Conservation (phyloP, 2,113 vertebrate species). For the Corvus moneduloides region DNA sequence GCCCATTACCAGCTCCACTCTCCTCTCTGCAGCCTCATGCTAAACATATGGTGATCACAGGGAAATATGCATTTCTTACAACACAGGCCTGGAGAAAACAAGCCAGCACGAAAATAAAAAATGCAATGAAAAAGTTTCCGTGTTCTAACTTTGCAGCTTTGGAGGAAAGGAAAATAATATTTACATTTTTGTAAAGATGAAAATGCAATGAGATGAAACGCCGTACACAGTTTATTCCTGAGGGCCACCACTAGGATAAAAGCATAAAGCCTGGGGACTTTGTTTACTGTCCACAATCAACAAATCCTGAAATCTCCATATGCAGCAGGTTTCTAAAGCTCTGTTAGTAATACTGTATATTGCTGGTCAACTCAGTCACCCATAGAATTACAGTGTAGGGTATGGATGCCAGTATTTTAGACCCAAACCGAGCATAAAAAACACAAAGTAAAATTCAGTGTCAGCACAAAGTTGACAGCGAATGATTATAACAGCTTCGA, state of each 20-base stretch:
- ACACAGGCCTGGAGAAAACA: neutral
- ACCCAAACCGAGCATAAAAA: slow-evolving; percentile 81
- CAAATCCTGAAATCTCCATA: slow-evolving; percentile 74
- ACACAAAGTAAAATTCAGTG: slow-evolving; percentile 85
- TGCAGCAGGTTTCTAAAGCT: slow-evolving; percentile 68
- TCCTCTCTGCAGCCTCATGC: neutral
- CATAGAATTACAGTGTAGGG: slow-evolving; percentile 75
- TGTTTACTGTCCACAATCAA: slow-evolving; percentile 76
- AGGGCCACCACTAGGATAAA: slow-evolving; percentile 68
- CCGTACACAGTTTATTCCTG: slow-evolving; percentile 42
- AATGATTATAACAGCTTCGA: slow-evolving; percentile 88
- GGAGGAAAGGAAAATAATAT: slow-evolving; percentile 49
- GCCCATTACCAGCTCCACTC: slow-evolving; percentile 8
- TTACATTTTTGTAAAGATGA: slow-evolving; percentile 64
- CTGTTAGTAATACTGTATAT: slow-evolving; percentile 65
- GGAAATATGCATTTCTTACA: slow-evolving; percentile 20
- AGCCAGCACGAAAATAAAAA: neutral
- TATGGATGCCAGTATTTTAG: slow-evolving; percentile 77
- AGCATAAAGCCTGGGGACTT: slow-evolving; percentile 65
- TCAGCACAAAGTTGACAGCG: slow-evolving; percentile 90
- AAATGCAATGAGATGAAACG: slow-evolving; percentile 61
- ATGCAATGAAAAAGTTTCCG: slow-evolving; percentile 48
- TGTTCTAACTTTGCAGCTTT: slow-evolving; percentile 50
- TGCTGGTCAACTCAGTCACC: slow-evolving; percentile 76
- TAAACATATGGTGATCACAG: slow-evolving; percentile 31